Evolutionary conservation across 2,797 vertebrate species (phyloP), one percentile per base, ranked within the genome.

Genomic region (Orestias chungarensis): DNA sequence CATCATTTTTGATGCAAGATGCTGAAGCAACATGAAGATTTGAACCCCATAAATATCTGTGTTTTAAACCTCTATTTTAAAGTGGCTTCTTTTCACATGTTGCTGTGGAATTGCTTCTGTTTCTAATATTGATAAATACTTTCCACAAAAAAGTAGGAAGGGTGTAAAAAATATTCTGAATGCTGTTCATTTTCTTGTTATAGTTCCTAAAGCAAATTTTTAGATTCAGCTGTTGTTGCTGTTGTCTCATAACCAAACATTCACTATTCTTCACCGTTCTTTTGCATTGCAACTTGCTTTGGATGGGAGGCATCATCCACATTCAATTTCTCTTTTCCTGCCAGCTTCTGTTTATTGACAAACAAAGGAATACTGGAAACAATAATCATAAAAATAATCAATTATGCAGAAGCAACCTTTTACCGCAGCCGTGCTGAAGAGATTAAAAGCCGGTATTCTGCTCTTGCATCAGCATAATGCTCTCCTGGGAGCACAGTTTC

Each of bases 331-430:
- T 25, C 20, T 62, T 25, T 62, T 40, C 23, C 20, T 40, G n/a
- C 5, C 23, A 15, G 59, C 35, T n/a, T 62, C 12, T 62, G 35
- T 40, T 40, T 62, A 62, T 40, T 40, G 35, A n/a, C 27, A 62
- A 40, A 62, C 35, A 33, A 40, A 40, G 12, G 23, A 62, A 62
- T 62, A 40, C 35, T 25, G 35, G 35, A 62, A 62, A 15, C 23
- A 62, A 15, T 40, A 14, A 40, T 62, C 35, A 62, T 50, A 25
- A 15, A 25, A 40, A 40, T 8, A 62, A 62, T 40, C 23, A 62
- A n/a, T 40, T 25, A 62, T 40, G 35, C 59, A 40, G 59, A 62
- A 62, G 23, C 38, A 62, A n/a, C 35, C 35, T 62, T 40, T 62
- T 15, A 40, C 59, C 40, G 23, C 23, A 40, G 59, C 35, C 59